phyloP scores from a whole-genome alignment of 2,797 vertebrate species.

The Falco peregrinus region DNA sequence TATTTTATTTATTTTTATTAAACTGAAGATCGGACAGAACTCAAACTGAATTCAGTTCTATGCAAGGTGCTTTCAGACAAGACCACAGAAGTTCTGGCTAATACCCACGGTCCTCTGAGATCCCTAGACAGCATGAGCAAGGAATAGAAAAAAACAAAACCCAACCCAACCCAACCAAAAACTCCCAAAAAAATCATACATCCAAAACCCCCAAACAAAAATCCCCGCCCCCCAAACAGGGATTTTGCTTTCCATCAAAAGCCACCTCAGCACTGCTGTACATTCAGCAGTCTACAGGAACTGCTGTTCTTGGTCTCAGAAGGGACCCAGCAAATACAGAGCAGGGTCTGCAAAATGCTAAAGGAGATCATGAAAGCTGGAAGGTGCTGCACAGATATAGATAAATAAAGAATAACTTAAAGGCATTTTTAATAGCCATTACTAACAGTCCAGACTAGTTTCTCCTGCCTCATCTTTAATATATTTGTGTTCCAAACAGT shows the following conservation, averaged over 20 bases:
- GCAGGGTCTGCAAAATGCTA: not conserved
- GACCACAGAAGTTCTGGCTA: not conserved
- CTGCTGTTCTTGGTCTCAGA: not conserved
- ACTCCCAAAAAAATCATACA: not conserved
- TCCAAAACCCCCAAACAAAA: not conserved
- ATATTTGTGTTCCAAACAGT: not conserved
- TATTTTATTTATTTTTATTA: not conserved
- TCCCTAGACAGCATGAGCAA: not conserved
- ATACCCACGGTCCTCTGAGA: not conserved
- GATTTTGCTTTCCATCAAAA: not conserved
- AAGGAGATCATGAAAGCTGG: not conserved
- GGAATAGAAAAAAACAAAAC: accelerated
- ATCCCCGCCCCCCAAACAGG: not conserved
- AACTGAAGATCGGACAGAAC: not conserved
- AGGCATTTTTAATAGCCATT: not conserved
- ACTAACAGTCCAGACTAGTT: not conserved
- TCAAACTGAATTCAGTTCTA: not conserved
- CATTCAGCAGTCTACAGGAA: not conserved
- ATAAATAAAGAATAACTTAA: not conserved
- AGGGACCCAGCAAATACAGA: not conserved
- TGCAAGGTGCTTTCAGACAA: not conserved
- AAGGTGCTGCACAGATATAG: not conserved
- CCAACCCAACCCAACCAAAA: not conserved
- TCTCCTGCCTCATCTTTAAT: not conserved
- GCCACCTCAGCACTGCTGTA: not conserved